Conservation (phyloP, 92 coral and sea anemone genomes). For the Bergia sp. region DNA sequence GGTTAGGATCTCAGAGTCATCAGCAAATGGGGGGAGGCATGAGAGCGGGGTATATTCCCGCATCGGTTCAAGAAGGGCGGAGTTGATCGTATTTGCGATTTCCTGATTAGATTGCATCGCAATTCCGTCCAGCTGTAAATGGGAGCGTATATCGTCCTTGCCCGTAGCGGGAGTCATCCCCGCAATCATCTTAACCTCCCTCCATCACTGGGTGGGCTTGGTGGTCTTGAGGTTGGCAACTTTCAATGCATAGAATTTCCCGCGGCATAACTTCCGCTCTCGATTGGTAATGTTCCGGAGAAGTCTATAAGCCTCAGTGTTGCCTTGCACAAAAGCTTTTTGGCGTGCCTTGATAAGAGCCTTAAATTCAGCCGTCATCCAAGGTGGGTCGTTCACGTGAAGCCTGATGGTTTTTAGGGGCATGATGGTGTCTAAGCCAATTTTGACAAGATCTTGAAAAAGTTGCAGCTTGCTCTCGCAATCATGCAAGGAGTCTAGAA, state of each 20-base stretch:
- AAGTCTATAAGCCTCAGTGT: conserved; percentile 3
- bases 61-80: conserved; percentile 44
- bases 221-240: conserved; percentile 58
- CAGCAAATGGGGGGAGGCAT: conserved; percentile 40
- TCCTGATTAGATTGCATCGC: conserved; percentile 18
- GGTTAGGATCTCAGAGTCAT: conserved; percentile 34
- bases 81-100: conserved; percentile 15
- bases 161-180: conserved; percentile 62
- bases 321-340: conserved; percentile 50
- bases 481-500: conserved; percentile 17
- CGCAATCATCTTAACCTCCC: conserved; percentile 61
- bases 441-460: conserved; percentile 24
- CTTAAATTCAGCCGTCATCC: conserved; percentile 36
- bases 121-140: conserved; percentile 49
- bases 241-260: conserved; percentile 49
- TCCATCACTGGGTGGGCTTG: conserved; percentile 67
- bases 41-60: conserved; percentile 40
- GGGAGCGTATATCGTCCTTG: conserved; percentile 51
- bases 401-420: neutral
- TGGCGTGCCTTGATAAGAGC: conserved; percentile 6
- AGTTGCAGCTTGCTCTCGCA: conserved; percentile 53
- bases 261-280: conserved; percentile 53
- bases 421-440: too few species aligned
- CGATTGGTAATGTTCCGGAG: conserved; percentile 43
- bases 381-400: conserved; percentile 33